A percentile compares a stretch with the other conserved stretches of the same genome.
phyloP scores from a whole-genome alignment of 2,113 vertebrate genomes.

The Sclerurus mexicanus region DNA sequence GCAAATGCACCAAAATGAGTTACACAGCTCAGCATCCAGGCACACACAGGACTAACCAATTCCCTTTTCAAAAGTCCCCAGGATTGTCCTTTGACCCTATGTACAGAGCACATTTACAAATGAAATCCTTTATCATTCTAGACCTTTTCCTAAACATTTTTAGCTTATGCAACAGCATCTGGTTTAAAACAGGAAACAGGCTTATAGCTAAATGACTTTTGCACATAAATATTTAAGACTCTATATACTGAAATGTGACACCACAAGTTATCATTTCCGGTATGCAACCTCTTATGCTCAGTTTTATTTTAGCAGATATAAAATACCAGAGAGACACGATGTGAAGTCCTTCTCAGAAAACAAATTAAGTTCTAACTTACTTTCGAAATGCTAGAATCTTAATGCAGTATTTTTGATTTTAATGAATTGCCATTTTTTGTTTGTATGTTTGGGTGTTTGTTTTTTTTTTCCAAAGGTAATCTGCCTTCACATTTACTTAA shows the following conservation, averaged over 20 bases:
- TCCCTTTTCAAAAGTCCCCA: background rate
- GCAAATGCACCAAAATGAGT: background rate
- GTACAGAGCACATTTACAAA: constrained; percentile 38
- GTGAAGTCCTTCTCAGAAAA: constrained; percentile 29
- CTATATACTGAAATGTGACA: constrained; percentile 65
- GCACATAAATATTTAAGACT: constrained; percentile 69
- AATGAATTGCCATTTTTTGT: background rate
- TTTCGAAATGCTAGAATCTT: constrained; percentile 13
- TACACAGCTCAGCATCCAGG: background rate
- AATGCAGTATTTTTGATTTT: background rate
- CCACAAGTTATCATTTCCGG: constrained; percentile 55
- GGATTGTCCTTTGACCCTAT: constrained; percentile 24
- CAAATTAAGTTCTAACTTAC: constrained; percentile 8
- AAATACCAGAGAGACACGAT: constrained; percentile 36
- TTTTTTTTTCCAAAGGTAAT: background rate
- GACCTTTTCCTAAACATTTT: constrained; percentile 63
- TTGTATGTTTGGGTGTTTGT: fast-evolving
- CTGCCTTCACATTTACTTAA: background rate
- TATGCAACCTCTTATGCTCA: constrained; percentile 58
- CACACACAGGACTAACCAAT: background rate
- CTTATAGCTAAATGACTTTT: constrained; percentile 60
- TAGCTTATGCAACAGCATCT: constrained; percentile 58
- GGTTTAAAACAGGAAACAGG: constrained; percentile 73
- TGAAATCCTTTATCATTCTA: constrained; percentile 45
- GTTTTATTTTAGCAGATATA: constrained; percentile 63